Evolutionary conservation across 37 sponge, comb jelly and placozoan genomes (phyloP).

Genomic region (Diacarnus erythraeanus): DNA sequence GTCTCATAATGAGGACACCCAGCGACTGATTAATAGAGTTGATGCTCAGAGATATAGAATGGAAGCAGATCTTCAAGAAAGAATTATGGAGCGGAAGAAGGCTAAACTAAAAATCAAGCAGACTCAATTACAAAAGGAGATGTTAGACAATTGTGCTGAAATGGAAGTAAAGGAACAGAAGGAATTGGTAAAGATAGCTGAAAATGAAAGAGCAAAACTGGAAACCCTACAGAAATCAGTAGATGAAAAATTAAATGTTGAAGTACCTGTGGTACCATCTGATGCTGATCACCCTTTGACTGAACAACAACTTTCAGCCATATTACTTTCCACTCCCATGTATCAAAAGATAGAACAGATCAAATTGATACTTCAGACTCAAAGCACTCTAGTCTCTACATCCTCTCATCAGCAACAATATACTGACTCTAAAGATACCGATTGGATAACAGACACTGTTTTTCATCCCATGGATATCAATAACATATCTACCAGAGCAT

Average conservation of each 20-base stretch:
- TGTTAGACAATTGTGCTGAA: background rate
- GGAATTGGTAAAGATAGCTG: background rate
- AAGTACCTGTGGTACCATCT: background rate
- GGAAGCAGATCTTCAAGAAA: constrained; percentile 9
- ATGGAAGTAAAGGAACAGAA: background rate
- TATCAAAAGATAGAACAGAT: constrained; percentile 9
- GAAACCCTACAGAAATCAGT: background rate
- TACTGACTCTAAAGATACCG: too few species aligned
- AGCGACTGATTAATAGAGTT: background rate
- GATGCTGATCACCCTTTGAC: background rate
- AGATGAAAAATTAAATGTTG: background rate
- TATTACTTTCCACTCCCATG: background rate
- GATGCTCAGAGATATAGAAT: constrained; percentile 12
- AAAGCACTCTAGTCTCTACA: too few species aligned
- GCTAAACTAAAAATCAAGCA: constrained; percentile 7
- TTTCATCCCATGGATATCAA: too few species aligned
- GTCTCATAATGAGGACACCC: constrained; percentile 10
- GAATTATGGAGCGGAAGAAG: background rate
- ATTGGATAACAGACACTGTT: too few species aligned
- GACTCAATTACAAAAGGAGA: background rate
- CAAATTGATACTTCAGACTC: constrained; percentile 1
- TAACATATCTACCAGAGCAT: too few species aligned
- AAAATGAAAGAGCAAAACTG: background rate
- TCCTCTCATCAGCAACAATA: too few species aligned
- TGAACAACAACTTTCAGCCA: background rate